These are phyloP conservation scores for Malurus melanocephalus DNA, from an alignment of 2,113 vertebrate species.

Conservation along the genomic window DNA sequence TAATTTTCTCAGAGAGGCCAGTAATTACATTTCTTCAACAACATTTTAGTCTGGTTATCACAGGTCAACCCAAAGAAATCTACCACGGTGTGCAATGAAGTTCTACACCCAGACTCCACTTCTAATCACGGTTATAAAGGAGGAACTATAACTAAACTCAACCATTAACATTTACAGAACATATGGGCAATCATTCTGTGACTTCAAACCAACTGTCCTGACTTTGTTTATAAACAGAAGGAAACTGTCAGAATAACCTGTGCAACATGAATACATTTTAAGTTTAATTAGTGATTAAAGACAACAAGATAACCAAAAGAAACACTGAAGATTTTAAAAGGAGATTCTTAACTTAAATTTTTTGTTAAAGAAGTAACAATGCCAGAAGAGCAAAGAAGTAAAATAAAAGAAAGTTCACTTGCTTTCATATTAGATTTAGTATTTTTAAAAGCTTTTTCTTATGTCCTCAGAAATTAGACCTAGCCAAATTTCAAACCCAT, in stretches of 20 bases:
- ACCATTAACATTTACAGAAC: background rate
- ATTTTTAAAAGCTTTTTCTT: background rate
- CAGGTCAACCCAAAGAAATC: background rate
- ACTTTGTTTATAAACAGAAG: no score
- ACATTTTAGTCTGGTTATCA: background rate
- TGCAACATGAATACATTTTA: background rate
- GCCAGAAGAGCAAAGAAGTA: background rate
- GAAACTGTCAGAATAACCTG: no score
- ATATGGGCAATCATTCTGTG: background rate
- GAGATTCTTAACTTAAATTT: background rate
- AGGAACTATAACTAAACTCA: background rate
- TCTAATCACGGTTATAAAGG: background rate
- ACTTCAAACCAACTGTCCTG: background rate
- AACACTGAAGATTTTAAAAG: background rate
- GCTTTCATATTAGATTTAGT: background rate
- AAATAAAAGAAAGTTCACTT: background rate
- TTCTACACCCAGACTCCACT: background rate
- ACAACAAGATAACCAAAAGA: background rate
- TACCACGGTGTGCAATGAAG: background rate
- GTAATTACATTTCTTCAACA: background rate
- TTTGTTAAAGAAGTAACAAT: background rate
- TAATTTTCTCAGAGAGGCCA: background rate
- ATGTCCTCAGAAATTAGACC: background rate
- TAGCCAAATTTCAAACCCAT: background rate
- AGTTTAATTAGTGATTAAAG: background rate